These are phyloP conservation scores for Latrodectus hesperus DNA, from an alignment of 2,888 invertebrate genomes.

Conservation along the genomic window DNA sequence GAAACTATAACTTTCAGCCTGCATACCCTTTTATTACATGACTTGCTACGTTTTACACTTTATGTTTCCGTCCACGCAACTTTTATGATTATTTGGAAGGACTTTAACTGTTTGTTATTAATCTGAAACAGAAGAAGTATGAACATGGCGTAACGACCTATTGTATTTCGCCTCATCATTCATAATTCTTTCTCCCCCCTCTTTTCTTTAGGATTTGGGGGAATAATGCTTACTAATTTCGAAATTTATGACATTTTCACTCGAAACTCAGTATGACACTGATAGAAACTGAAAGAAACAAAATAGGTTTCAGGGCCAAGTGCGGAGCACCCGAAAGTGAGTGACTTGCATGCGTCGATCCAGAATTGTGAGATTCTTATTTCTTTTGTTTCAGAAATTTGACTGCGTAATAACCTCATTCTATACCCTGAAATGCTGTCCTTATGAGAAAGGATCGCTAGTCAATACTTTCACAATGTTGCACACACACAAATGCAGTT, in stretches of 20 bases:
- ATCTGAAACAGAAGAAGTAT: constrained; percentile 41
- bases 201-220: not conserved
- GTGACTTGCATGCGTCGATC: not conserved
- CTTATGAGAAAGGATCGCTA: no score
- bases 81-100: constrained; percentile 12
- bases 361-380: not conserved
- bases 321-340: constrained; percentile 2
- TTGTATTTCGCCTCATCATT: constrained; percentile 24
- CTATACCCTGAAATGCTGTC: no score
- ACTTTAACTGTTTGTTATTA: constrained; percentile 10
- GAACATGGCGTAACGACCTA: constrained; percentile 30
- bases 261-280: constrained; percentile 29
- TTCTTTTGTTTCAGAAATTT: not conserved
- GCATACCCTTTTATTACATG: not conserved
- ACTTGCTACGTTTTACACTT: constrained; percentile 28
- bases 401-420: not conserved
- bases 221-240: constrained; percentile 38
- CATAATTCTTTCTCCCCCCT: constrained; percentile 9
- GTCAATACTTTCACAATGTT: no score
- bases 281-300: constrained; percentile 31
- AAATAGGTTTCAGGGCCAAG: constrained; percentile 57
- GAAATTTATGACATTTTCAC: constrained; percentile 28
- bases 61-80: constrained; percentile 1
- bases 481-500: no score
- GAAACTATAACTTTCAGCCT: no score